Evolutionary conservation across 2,797 vertebrate species (phyloP).

Genomic region (Sternarchorhynchus goeldii): DNA sequence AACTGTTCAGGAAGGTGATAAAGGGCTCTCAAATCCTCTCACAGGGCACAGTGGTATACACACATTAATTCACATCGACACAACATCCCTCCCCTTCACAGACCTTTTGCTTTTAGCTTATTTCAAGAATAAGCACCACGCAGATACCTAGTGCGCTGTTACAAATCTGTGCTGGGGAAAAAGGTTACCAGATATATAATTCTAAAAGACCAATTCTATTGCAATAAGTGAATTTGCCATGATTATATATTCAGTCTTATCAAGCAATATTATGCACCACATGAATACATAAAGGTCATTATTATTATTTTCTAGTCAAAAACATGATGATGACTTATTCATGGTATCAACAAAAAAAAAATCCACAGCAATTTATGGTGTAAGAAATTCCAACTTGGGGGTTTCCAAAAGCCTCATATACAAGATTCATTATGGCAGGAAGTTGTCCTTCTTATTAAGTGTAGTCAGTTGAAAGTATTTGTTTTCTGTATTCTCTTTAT

Average conservation of each 20-base stretch:
- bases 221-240: too few species aligned
- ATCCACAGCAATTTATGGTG: conserved; percentile 4
- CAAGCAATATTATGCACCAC: not conserved
- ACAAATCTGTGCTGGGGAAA: not conserved
- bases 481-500: conserved; percentile 68
- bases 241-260: not conserved
- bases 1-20: conserved; percentile 90
- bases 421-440: conserved; percentile 60
- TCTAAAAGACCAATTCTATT: too few species aligned
- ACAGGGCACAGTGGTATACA: conserved; percentile 60
- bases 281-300: not conserved
- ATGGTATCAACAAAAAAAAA: not conserved
- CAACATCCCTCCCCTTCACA: conserved; percentile 65
- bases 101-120: conserved; percentile 27
- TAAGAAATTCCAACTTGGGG: conserved; percentile 57
- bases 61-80: conserved; percentile 64
- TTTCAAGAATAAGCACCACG: conserved; percentile 49
- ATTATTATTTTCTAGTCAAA: conserved; percentile 7
- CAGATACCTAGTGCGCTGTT: conserved; percentile 5
- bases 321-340: not conserved
- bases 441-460: conserved; percentile 66
- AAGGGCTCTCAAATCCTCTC: conserved; percentile 85
- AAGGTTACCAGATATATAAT: not conserved
- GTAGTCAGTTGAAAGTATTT: conserved; percentile 65
- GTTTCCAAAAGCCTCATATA: conserved; percentile 60